Base-by-base conservation (phyloP, 2,888 invertebrate genomes). In the Noctua janthe region DNA sequence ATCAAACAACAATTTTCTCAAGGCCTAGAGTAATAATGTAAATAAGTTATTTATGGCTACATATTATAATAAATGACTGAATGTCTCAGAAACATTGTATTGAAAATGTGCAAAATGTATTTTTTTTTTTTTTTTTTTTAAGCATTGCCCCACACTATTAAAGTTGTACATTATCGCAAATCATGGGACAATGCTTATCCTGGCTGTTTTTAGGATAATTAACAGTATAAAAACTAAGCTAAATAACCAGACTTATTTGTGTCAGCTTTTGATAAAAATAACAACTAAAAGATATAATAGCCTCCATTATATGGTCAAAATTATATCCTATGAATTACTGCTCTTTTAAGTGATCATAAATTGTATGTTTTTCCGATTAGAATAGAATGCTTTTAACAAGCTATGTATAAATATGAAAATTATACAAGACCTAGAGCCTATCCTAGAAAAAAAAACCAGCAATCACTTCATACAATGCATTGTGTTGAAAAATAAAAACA, bases 1-100 rank as follows among this genome's bases (percentile, higher is more conserved):
- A 83, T 78, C n/a, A 56, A 73, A 83, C 83, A 83, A 73, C 43
- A 77, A 29, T 85, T 43, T 66, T 71, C 51, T 75, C 85, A 82
- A 85, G 82, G 77, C 79, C 64, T 59, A 35, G 71, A 59, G 49
- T 43, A 62, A 62, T 71, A 35, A 39, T 51, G 62, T 70, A 78
- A 64, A 82, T 73, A 83, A 56, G n/a, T 64, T 78, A 62, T 78
- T 69, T 72, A 77, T 64, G 72, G n/a, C 54, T 62, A 39, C 54
- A 43, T 43, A 43, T 23, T 82, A 54, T n/a, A 54, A 51, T 69
- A 82, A 54, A 43, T 49, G 69, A 56, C 54, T 43, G 69, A 70
- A 78, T 62, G 62, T 15, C 66, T 67, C 17, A 0, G 29, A 43
- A 54, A 82, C 69, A 70, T 78, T 78, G 82, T 70, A 43, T 73